These are phyloP conservation scores for Fragum fragum DNA, from an alignment of 2,888 invertebrate genomes.

Conservation along the genomic window DNA sequence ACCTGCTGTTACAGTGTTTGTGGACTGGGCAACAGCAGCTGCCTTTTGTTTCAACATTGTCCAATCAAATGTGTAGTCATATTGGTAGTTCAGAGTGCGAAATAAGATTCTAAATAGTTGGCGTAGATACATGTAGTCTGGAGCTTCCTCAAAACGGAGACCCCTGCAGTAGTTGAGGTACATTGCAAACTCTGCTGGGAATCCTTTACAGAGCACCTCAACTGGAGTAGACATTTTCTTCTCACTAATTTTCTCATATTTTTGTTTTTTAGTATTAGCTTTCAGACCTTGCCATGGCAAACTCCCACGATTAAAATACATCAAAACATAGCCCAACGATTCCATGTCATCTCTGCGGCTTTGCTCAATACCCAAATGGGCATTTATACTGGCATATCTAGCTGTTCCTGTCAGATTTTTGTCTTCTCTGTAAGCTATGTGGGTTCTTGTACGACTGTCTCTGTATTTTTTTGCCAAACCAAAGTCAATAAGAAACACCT, in stretches of 20 bases:
- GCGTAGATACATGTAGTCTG: conserved; percentile 99
- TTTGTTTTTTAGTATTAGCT: conserved; percentile 99
- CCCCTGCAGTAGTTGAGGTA: conserved; percentile 99
- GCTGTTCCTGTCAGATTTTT: conserved; percentile 87
- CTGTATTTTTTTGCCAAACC: conserved; percentile 99
- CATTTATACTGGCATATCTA: conserved; percentile 99
- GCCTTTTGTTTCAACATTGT: conserved; percentile 99
- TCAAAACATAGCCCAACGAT: conserved; percentile 99
- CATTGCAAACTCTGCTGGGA: conserved; percentile 99
- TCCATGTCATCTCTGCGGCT: conserved; percentile 99
- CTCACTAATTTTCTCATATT: conserved; percentile 99
- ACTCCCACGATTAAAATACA: conserved; percentile 98
- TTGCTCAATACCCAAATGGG: conserved; percentile 99
- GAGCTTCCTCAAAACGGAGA: conserved; percentile 98
- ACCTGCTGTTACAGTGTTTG: conserved; percentile 73
- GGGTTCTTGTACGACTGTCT: conserved; percentile 96
- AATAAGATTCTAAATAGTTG: conserved; percentile 99
- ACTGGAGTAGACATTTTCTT: conserved; percentile 99
- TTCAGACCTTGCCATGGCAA: conserved; percentile 99
- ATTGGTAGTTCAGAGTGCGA: conserved; percentile 99
- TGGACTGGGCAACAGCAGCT: conserved; percentile 86
- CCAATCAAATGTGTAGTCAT: conserved; percentile 99
- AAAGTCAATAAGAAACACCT: conserved; percentile 98
- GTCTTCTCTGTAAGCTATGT: conserved; percentile 94
- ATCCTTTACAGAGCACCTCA: conserved; percentile 99